These are phyloP conservation scores for Parazoanthus darwini DNA, from an alignment of 92 coral and sea anemone species.

Conservation along the genomic window DNA sequence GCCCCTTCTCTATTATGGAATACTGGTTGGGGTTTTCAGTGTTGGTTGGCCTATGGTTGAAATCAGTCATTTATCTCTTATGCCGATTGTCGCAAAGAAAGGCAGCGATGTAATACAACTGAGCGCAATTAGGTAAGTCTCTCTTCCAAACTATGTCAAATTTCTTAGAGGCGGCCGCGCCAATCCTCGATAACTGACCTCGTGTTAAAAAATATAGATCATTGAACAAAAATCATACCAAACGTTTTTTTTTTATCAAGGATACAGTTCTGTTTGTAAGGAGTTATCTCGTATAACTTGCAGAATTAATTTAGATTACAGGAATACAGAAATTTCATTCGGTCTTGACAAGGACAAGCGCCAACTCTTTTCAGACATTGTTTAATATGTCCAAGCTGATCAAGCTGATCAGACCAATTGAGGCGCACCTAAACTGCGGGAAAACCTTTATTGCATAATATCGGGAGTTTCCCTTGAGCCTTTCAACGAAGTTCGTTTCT, in stretches of 20 bases:
- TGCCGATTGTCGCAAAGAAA: slow-evolving; percentile 82
- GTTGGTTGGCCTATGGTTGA: slow-evolving; percentile 94
- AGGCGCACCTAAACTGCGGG: neutral
- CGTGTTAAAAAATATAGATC: neutral
- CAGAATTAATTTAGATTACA: neutral
- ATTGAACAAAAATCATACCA: neutral
- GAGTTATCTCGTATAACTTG: neutral
- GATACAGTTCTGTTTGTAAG: too few species aligned
- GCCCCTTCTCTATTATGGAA: slow-evolving; percentile 62
- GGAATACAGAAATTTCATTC: neutral
- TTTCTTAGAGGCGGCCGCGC: neutral
- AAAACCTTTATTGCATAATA: slow-evolving; percentile 16
- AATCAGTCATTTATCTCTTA: slow-evolving; percentile 85
- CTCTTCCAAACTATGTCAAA: neutral
- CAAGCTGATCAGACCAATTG: slow-evolving; percentile 3
- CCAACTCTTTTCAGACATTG: neutral
- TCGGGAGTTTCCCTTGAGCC: slow-evolving; percentile 20
- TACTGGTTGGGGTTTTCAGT: slow-evolving; percentile 70
- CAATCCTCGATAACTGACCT: neutral
- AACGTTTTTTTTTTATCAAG: too few species aligned
- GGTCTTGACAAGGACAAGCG: neutral
- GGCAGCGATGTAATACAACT: slow-evolving; percentile 70
- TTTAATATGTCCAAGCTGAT: neutral
- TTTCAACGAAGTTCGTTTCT: neutral
- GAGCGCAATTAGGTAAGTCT: slow-evolving; percentile 84